phyloP scores from a whole-genome alignment of 2,113 vertebrate genomes.

The Plestiodon gilberti region DNA sequence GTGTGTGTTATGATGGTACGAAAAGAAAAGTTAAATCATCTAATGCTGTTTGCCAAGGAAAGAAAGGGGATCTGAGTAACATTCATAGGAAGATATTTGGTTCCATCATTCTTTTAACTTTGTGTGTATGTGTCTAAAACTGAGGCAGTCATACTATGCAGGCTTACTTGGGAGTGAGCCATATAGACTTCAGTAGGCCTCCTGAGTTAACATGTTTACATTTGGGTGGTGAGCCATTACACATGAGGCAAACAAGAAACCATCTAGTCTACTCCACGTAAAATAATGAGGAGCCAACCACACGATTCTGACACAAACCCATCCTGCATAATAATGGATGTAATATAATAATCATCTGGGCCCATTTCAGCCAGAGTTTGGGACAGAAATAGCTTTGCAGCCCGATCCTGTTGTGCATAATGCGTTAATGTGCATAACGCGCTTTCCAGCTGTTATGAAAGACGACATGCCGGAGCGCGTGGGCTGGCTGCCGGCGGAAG shows the following conservation, averaged over 20 bases:
- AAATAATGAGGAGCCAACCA: neutral
- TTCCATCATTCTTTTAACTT: neutral
- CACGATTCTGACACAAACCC: neutral
- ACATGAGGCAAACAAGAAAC: neutral
- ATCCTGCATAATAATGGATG: too few relatives aligned
- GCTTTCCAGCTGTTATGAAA: too few relatives aligned
- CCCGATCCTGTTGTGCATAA: too few relatives aligned
- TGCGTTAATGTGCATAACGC: too few relatives aligned
- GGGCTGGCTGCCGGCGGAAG: too few relatives aligned
- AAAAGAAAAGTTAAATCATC: slow-evolving; percentile 14
- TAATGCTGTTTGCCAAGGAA: slow-evolving; percentile 11
- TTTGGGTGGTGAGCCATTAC: neutral
- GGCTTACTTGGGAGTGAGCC: neutral
- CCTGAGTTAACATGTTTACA: neutral
- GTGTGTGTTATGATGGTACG: slow-evolving; percentile 13
- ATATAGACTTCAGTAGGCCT: neutral
- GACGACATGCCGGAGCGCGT: too few relatives aligned
- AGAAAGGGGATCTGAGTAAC: neutral
- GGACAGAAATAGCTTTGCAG: neutral
- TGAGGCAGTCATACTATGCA: neutral
- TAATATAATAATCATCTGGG: neutral
- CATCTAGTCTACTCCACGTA: neutral
- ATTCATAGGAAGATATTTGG: neutral
- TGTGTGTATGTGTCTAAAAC: neutral
- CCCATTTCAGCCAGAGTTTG: neutral